A percentile compares a stretch with the other conserved stretches of the same genome.
Conservation (phyloP, 1,140 invertebrate genomes). For the Aleiodes sp. region DNA sequence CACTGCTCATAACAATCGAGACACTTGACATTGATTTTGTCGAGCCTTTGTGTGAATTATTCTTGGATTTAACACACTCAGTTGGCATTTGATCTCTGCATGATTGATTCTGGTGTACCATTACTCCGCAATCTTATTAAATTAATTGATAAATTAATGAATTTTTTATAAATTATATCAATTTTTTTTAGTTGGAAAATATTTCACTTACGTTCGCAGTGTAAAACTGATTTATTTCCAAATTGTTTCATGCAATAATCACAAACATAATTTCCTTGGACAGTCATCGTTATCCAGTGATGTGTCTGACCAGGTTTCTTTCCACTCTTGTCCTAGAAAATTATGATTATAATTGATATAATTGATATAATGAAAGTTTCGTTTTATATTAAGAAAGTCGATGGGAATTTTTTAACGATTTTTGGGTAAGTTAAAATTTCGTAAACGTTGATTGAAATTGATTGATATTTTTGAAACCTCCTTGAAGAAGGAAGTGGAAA, state of each 20-base stretch:
- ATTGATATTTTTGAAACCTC: too few relatives aligned
- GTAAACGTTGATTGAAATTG: too few relatives aligned
- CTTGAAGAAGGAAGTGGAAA: too few relatives aligned
- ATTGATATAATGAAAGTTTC: too few relatives aligned
- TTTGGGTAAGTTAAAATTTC: too few relatives aligned
- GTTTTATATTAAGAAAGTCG: too few relatives aligned
- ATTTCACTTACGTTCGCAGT: slow-evolving; percentile 73
- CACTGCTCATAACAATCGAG: slow-evolving; percentile 52
- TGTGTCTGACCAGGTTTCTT: slow-evolving; percentile 67
- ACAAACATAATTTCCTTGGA: slow-evolving; percentile 67
- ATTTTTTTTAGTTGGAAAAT: slow-evolving; percentile 25
- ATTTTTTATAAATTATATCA: slow-evolving; percentile 3
- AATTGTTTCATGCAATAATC: slow-evolving; percentile 84
- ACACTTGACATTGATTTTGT: slow-evolving; percentile 59
- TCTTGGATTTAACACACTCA: slow-evolving; percentile 75
- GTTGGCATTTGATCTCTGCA: slow-evolving; percentile 84
- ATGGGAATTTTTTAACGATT: too few relatives aligned
- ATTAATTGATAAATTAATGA: slow-evolving; percentile 37
- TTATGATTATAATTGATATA: too few relatives aligned
- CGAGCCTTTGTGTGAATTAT: slow-evolving; percentile 53
- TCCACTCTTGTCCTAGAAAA: slow-evolving; percentile 59
- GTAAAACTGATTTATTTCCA: slow-evolving; percentile 79
- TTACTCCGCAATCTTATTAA: slow-evolving; percentile 80
- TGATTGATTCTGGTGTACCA: slow-evolving; percentile 81
- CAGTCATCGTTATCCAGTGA: slow-evolving; percentile 77